A percentile compares a stretch with the other conserved stretches of the same genome.
Evolutionary conservation across 2,113 vertebrate species (phyloP).

Genomic region (Spilogale gracilis): DNA sequence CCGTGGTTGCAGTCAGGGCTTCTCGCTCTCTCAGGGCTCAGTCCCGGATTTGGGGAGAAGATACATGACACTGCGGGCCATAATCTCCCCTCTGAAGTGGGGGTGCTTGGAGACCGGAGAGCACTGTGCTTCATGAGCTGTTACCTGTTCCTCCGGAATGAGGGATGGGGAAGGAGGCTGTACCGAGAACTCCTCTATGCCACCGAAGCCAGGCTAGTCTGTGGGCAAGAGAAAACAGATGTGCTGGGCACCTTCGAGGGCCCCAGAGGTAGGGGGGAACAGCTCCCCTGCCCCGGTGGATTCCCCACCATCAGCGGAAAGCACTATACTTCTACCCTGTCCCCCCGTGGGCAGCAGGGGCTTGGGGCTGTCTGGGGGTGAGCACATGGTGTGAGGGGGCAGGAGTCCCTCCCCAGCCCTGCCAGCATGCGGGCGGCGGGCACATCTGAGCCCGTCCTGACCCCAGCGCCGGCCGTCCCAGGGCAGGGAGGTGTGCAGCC

Average conservation of each 20-base stretch:
- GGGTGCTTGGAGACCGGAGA: too few species aligned
- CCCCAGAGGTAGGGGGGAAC: rapidly evolving
- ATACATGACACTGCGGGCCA: rapidly evolving
- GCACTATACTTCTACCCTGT: background rate
- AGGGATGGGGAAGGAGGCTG: background rate
- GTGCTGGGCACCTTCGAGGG: rapidly evolving
- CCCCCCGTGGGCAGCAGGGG: background rate
- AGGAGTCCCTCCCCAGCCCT: background rate
- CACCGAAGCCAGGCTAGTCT: too few species aligned
- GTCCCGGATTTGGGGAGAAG: background rate
- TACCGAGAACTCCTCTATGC: rapidly evolving
- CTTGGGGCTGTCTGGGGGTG: background rate
- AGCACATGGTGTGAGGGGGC: rapidly evolving
- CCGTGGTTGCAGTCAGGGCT: background rate
- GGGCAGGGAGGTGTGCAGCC: background rate
- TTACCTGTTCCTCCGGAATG: background rate
- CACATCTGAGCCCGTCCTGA: background rate
- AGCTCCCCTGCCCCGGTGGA: rapidly evolving
- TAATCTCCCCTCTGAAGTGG: background rate
- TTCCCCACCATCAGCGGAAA: rapidly evolving
- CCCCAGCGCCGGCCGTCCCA: background rate
- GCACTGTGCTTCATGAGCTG: background rate
- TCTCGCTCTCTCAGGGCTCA: background rate
- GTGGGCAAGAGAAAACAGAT: background rate
- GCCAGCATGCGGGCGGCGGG: background rate